Percentiles rank a stretch among this genome's conserved stretches.
These are phyloP conservation scores for Zosterops hypoxanthus DNA, from an alignment of 2,113 vertebrate species.

Conservation along the genomic window DNA sequence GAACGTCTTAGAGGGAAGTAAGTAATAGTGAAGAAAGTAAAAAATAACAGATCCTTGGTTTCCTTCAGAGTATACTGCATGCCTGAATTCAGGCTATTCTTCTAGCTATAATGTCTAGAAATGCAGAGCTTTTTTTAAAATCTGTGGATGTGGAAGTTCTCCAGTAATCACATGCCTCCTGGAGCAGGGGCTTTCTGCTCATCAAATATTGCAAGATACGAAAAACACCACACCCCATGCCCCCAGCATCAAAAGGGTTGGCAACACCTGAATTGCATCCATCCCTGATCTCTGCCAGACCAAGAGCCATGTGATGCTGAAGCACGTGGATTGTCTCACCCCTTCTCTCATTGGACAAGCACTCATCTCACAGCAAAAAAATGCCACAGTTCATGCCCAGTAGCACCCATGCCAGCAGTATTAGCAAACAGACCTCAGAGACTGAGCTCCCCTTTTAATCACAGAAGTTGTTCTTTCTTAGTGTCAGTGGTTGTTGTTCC, in stretches of 20 bases:
- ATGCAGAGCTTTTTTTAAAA: neutral
- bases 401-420: slow-evolving; percentile 15
- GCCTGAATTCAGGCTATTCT: neutral
- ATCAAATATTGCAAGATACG: neutral
- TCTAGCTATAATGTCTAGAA: neutral
- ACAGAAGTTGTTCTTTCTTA: neutral
- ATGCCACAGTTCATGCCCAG: neutral
- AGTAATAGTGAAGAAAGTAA: neutral
- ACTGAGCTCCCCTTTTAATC: neutral
- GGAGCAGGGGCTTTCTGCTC: neutral
- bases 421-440: slow-evolving; percentile 25
- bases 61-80: neutral
- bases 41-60: neutral
- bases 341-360: slow-evolving; percentile 10
- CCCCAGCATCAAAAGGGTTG: neutral
- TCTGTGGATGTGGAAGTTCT: neutral
- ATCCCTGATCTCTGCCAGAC: neutral
- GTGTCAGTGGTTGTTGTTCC: neutral
- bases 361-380: neutral
- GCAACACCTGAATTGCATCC: neutral
- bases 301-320: neutral
- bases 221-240: neutral
- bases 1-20: neutral
- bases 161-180: neutral
- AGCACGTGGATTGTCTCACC: neutral